Percentiles rank a stretch among this genome's conserved stretches.
Conservation (phyloP, 2,797 vertebrate species). For the Oreortyx pictus region DNA sequence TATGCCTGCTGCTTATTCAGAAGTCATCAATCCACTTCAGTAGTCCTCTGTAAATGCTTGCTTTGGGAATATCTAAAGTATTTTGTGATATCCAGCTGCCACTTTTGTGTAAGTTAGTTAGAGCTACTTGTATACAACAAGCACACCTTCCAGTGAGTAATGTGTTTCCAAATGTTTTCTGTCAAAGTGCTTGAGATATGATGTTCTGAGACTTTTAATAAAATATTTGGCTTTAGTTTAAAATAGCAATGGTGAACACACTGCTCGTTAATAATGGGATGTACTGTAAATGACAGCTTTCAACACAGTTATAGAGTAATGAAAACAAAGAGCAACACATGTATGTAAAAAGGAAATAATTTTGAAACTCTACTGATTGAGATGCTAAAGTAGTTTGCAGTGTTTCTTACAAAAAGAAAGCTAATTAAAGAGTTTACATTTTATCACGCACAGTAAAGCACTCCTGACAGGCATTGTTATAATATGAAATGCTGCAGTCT, state of each 20-base stretch:
- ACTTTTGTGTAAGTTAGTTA: background rate
- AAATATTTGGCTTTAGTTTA: conserved; percentile 6
- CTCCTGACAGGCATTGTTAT: conserved; percentile 63
- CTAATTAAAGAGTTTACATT: conserved; percentile 70
- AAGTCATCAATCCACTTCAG: background rate
- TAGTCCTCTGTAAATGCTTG: background rate
- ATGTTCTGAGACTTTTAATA: background rate
- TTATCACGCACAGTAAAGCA: conserved; percentile 58
- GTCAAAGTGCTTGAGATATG: background rate
- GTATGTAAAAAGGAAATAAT: conserved; percentile 7
- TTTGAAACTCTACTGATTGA: conserved; percentile 46
- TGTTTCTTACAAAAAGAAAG: conserved; percentile 58
- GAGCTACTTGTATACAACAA: background rate
- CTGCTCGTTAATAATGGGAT: conserved; percentile 11
- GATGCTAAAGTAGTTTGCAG: conserved; percentile 49
- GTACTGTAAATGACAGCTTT: conserved; percentile 40
- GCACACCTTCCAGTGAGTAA: background rate
- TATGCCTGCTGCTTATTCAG: background rate
- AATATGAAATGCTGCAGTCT: conserved; percentile 61
- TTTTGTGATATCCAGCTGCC: background rate
- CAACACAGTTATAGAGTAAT: conserved; percentile 13
- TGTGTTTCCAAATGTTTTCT: conserved; percentile 13
- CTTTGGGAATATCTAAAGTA: background rate
- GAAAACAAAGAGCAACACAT: background rate
- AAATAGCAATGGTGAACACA: conserved; percentile 36